Base-by-base conservation (phyloP, 1,140 invertebrate genomes). In the Chironomus striatipennis region DNA sequence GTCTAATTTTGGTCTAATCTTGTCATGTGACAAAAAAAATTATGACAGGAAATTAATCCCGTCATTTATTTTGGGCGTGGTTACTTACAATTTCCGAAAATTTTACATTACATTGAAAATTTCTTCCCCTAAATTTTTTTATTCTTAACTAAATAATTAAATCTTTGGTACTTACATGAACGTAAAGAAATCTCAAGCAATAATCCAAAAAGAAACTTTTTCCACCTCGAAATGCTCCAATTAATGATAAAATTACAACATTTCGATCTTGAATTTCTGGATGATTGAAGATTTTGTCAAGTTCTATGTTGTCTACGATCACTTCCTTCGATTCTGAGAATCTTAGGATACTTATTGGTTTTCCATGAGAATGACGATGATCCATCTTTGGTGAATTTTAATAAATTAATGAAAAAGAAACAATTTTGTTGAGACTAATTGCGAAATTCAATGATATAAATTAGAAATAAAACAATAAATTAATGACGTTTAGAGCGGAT, bases 181-280 rank as follows among this genome's bases (percentile, higher is more conserved):
- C 15, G 17, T 88, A 86, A 84, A 94, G 87, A 83, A 94, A 97
- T 77, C 93, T 83, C 0, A 97, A 85, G 80, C 96, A 95, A 84
- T 96, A 96, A 83, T 97, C 21, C 15, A 72, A 15, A 9, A 72
- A 24, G 21, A 72, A 72, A 18, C 17, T 20, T 72, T 72, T 72
- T 77, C 97, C 97, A 85, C 98, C 98, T 10, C 97, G 86, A 83
- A 98, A 98, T 64, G 95, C 95, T 75, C 96, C 97, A 72, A 91
- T 91, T 47, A 98, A 95, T 12, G 95, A 97, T 0, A 98, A 89
- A 73, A 98, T 91, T 34, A 94, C 93, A 8, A 95, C 91, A 77
- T 87, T 87, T 75, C 89, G 82, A 76, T 85, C 84, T 24, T 79
- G 77, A 73, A 84, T 75, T 78, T 84, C 83, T 47, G 89, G 17